phyloP scores from a whole-genome alignment of 2,797 vertebrate genomes.

The Crypturellus tataupa region DNA sequence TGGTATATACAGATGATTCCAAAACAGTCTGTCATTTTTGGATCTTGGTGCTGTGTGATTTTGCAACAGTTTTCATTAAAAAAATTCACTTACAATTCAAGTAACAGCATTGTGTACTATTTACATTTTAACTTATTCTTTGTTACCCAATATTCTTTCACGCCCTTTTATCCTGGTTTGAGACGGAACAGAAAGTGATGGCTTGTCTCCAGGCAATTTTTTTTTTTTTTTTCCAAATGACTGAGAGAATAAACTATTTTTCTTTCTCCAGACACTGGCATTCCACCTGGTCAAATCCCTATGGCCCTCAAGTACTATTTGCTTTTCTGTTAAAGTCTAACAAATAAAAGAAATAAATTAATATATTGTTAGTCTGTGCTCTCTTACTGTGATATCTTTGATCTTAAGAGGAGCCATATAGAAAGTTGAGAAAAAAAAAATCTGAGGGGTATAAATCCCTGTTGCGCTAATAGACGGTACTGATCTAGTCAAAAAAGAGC shows the following conservation, averaged over 20 bases:
- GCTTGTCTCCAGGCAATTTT: not conserved
- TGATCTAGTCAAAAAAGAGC: not conserved
- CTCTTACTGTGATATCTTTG: not conserved
- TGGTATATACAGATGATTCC: not conserved
- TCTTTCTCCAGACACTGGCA: not conserved
- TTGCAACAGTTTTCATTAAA: not conserved
- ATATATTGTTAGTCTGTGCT: not conserved
- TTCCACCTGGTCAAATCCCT: not conserved
- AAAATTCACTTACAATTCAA: not conserved
- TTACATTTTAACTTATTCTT: not conserved
- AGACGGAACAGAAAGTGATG: not conserved
- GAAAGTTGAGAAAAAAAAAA: not conserved
- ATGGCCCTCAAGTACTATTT: not conserved
- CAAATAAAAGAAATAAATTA: not conserved
- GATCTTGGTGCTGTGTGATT: not conserved
- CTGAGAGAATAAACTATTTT: conserved; percentile 42
- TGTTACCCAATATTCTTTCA: not conserved
- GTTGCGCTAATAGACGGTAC: not conserved
- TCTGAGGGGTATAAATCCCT: not conserved
- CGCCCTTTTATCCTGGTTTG: not conserved
- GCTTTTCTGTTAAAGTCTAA: not conserved
- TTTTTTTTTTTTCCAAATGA: not conserved
- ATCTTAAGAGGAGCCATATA: not conserved
- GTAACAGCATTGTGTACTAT: not conserved
- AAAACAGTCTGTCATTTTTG: not conserved